Conservation (phyloP, 2,888 invertebrate species). For the Mystacides longicornis region DNA sequence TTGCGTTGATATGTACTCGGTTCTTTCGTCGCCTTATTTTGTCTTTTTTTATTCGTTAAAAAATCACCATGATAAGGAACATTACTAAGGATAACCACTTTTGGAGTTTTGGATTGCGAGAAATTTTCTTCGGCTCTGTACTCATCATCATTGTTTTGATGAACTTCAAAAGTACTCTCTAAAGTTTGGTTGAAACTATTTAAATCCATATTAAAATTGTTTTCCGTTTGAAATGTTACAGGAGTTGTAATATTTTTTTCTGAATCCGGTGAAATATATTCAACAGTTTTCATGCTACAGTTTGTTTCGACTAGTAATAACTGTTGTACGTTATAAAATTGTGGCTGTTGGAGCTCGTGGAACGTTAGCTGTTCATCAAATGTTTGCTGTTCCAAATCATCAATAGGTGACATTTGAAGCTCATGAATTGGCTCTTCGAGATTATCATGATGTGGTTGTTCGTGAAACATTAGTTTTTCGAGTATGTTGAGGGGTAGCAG, state of each 20-base stretch:
- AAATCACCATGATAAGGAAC: conserved; percentile 4
- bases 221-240: neutral
- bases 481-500: neutral
- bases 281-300: neutral
- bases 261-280: neutral
- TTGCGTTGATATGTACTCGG: conserved; percentile 1
- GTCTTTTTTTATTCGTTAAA: neutral
- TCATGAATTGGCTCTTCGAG: neutral
- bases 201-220: neutral
- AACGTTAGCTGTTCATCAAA: neutral
- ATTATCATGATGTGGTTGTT: neutral
- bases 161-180: neutral
- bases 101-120: neutral
- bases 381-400: neutral
- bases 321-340: neutral
- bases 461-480: neutral
- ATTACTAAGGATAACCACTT: conserved; percentile 3
- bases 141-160: neutral
- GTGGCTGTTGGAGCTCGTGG: neutral
- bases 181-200: neutral
- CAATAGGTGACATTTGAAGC: neutral
- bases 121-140: neutral
- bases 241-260: neutral
- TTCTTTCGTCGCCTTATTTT: conserved; percentile 3
- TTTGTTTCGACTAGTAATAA: neutral